Evolutionary conservation across 2,797 vertebrate genomes (phyloP).

Genomic region (Scleropages formosus): DNA sequence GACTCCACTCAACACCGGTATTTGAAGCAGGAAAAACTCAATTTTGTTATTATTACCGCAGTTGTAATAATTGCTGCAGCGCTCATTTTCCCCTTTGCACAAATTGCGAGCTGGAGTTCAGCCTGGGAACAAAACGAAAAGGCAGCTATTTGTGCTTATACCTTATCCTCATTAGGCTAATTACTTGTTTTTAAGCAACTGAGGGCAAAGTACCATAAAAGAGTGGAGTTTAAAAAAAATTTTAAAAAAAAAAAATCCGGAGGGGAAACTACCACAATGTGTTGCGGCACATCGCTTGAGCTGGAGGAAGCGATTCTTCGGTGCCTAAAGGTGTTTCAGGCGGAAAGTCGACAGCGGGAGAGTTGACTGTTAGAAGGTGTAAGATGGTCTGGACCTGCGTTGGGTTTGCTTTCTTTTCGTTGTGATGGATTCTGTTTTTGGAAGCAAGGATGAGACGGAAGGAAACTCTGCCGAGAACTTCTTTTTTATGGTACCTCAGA

Average conservation of each 20-base stretch:
- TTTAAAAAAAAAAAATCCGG: background rate
- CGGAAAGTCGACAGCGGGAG: too few species aligned
- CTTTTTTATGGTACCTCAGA: too few species aligned
- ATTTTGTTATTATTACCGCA: constrained; percentile 25
- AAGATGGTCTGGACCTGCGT: too few species aligned
- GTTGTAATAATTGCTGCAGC: constrained; percentile 18
- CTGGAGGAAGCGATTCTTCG: too few species aligned
- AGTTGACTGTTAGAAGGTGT: too few species aligned
- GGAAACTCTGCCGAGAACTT: too few species aligned
- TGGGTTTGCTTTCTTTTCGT: too few species aligned
- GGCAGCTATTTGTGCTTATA: constrained; percentile 31
- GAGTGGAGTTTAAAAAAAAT: background rate
- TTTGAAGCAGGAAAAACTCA: constrained; percentile 21
- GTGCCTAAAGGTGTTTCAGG: too few species aligned
- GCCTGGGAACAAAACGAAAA: constrained; percentile 12
- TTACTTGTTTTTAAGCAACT: constrained; percentile 25
- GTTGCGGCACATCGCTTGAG: too few species aligned
- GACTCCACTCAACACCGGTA: background rate
- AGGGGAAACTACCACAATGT: too few species aligned
- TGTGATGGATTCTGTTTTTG: too few species aligned
- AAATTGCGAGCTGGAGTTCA: constrained; percentile 10
- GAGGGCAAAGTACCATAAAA: background rate
- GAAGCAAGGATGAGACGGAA: too few species aligned
- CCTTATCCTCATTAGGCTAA: constrained; percentile 41
- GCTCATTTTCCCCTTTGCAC: constrained; percentile 14